Base-by-base conservation (phyloP, 2,888 invertebrate species). In the Lagria hirta region DNA sequence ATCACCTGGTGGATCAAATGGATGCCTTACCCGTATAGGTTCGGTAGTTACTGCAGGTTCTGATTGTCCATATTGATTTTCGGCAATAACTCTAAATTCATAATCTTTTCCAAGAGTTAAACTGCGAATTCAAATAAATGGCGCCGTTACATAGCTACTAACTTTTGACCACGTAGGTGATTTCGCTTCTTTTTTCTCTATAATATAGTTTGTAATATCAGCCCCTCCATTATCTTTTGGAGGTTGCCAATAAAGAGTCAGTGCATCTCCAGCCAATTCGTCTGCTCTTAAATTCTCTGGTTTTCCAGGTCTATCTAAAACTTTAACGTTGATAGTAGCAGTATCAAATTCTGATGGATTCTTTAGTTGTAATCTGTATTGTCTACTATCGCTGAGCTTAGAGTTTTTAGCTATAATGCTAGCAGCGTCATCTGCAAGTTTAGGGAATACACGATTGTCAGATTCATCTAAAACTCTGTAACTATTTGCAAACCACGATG, bases 151-250 rank as follows among this genome's bases (percentile, higher is more conserved):
- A 65, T 93, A 95, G 58, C 92, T 92, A 74, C 88, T 91, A 52
- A 90, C 91, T 68, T 92, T 91, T 5, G 90, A 85, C 96, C 96
- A 96, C 3, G 91, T 92, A 28, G 96, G 96, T 45, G 95, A 84
- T 1, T 92, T 84, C 3, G 92, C 79, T 66, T 99, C 98, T 93
- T 96, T 94, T 74, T 98, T 99, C 69, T 99, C 98, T 41, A 99
- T 84, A 30, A 93, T 78, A 65, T 96, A 96, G 69, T 96, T 94
- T 2, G 93, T 76, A 60, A 99, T 91, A 20, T 94, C 92, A 41
- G 90, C 88, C 21, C 98, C 98, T 54, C 98, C 98, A 69, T 97
- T 95, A 64, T 98, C 95, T 40, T 83, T 73, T 13, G 94, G 94
- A 43, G 84, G 74, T 66, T 83, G 84, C 94, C 94, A 96, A 74